phyloP scores from a whole-genome alignment of 2,113 vertebrate genomes.

The Gavialis gangeticus region DNA sequence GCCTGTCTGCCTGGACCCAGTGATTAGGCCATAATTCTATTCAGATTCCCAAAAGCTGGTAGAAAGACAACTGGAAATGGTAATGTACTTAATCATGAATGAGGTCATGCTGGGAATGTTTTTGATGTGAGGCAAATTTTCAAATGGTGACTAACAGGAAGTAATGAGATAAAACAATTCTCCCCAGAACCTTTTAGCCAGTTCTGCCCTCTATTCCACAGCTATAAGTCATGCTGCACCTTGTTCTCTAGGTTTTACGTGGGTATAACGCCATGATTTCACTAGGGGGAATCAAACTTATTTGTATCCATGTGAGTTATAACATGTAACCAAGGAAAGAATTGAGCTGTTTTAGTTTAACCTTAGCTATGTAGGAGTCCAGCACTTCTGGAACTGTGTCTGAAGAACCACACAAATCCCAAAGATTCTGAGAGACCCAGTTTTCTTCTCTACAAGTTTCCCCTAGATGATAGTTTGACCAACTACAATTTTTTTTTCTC shows the following conservation, averaged over 20 bases:
- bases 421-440: too few species aligned
- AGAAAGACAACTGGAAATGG: not conserved
- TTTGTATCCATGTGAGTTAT: not conserved
- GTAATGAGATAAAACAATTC: not conserved
- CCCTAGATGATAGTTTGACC: not conserved
- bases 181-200: too few species aligned
- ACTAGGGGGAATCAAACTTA: not conserved
- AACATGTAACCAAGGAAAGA: not conserved
- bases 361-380: not conserved
- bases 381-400: not conserved
- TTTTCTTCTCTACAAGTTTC: not conserved
- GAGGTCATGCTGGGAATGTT: not conserved
- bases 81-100: not conserved
- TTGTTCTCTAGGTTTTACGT: not conserved
- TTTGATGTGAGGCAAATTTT: rapidly evolving
- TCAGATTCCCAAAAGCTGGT: rapidly evolving
- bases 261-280: not conserved
- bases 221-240: not conserved
- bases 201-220: not conserved
- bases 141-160: not conserved
- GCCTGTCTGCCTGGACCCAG: too few species aligned
- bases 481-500: not conserved
- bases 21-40: not conserved
- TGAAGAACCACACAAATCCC: rapidly evolving
- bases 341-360: rapidly evolving